phyloP scores from a whole-genome alignment of 2,797 vertebrate species.

The Oophaga sylvatica region DNA sequence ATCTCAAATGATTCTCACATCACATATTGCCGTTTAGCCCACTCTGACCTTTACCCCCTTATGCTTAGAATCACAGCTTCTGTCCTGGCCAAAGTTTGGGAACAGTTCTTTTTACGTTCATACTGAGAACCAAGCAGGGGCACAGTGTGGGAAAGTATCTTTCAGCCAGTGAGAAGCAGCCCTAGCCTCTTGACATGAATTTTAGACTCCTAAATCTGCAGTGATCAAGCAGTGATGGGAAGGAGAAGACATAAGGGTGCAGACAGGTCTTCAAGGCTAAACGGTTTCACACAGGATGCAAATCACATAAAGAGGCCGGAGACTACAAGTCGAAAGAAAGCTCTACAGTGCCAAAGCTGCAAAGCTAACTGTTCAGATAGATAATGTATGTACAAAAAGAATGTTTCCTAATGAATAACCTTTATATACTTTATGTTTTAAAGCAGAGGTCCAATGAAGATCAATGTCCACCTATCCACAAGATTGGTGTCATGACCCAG shows the following conservation, averaged over 20 bases:
- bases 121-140: conserved; percentile 12
- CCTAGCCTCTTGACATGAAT: conserved; percentile 32
- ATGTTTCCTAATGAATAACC: no score
- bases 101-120: conserved; percentile 39
- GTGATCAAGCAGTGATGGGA: conserved; percentile 19
- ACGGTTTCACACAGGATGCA: conserved; percentile 35
- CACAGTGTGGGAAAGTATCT: conserved; percentile 52
- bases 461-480: no score
- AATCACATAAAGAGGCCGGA: neutral
- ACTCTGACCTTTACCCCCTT: conserved; percentile 26
- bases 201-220: conserved; percentile 47
- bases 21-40: neutral
- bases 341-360: neutral
- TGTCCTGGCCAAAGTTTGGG: conserved; percentile 13
- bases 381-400: neutral
- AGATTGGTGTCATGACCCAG: no score
- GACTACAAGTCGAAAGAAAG: conserved; percentile 8
- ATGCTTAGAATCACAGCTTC: conserved; percentile 23
- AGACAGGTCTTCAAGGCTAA: conserved; percentile 33
- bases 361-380: neutral
- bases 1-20: neutral
- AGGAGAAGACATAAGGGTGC: conserved; percentile 8
- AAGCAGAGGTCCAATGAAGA: no score
- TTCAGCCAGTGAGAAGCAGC: conserved; percentile 26
- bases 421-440: no score